A percentile compares a stretch with the other conserved stretches of the same genome.
Conservation (phyloP, 2,113 vertebrate species). For the Physeter macrocephalus region DNA sequence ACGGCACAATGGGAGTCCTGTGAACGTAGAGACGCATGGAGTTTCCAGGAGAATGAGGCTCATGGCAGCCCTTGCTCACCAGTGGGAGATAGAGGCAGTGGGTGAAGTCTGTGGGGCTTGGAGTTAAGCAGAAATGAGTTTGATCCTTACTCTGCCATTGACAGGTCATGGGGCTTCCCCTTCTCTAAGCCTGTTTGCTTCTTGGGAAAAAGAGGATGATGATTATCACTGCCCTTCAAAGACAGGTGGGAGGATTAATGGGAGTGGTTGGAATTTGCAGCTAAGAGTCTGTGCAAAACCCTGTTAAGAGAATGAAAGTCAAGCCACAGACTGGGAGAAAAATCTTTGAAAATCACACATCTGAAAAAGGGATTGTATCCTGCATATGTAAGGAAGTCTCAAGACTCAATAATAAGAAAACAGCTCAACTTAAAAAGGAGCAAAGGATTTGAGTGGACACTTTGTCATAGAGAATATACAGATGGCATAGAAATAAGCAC, state of each 20-base stretch:
- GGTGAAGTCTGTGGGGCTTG: neutral
- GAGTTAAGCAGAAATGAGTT: neutral
- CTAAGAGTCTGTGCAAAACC: neutral
- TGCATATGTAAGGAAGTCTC: neutral
- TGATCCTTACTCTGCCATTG: neutral
- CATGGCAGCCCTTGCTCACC: fast-evolving
- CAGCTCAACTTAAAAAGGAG: neutral
- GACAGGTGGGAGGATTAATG: neutral
- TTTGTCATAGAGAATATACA: neutral
- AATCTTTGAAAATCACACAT: neutral
- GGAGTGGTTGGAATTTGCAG: neutral
- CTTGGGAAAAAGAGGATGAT: neutral
- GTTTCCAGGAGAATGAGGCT: neutral
- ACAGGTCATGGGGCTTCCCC: neutral
- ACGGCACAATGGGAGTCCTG: neutral
- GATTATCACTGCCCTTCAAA: neutral
- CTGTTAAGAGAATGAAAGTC: neutral
- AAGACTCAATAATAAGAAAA: neutral
- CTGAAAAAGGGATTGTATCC: neutral
- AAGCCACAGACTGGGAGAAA: neutral
- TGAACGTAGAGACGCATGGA: neutral
- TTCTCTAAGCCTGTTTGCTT: neutral
- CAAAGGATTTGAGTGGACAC: neutral
- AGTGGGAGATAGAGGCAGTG: neutral
- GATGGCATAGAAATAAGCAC: neutral